Percentiles rank a stretch among this genome's conserved stretches.
Conservation (phyloP, 2,113 vertebrate species). For the Chelonoidis abingdonii region DNA sequence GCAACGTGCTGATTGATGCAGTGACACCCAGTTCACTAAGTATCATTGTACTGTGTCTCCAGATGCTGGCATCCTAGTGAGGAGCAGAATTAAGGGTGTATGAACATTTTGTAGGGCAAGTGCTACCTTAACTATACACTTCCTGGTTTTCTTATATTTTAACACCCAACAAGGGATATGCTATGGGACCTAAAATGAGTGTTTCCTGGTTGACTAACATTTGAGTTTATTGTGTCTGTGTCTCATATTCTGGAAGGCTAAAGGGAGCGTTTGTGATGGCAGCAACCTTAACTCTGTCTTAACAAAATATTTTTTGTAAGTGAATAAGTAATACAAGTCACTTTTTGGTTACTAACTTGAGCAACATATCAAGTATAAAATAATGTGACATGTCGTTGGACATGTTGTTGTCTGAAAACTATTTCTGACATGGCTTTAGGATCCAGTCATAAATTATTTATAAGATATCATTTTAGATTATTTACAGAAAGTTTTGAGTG, state of each 20-base stretch:
- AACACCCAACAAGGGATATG: not conserved
- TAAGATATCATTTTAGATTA: constrained; percentile 54
- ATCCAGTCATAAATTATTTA: constrained; percentile 36
- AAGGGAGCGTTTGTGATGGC: not conserved
- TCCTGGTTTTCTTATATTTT: not conserved
- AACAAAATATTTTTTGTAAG: not conserved
- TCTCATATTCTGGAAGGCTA: not conserved
- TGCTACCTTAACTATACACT: not conserved
- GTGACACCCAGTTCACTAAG: constrained; percentile 33
- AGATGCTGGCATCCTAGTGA: not conserved
- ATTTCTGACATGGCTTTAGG: constrained; percentile 47
- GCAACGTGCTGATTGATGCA: constrained; percentile 37
- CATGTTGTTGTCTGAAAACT: constrained; percentile 26
- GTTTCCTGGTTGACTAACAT: not conserved
- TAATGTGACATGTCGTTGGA: constrained; percentile 35
- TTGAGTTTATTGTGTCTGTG: not conserved
- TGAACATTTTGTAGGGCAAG: not conserved
- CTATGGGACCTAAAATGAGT: not conserved
- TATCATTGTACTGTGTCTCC: constrained; percentile 21
- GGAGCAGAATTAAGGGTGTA: not conserved
- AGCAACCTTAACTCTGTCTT: not conserved
- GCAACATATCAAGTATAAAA: not conserved
- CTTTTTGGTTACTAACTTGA: not conserved
- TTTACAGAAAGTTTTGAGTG: constrained; percentile 29
- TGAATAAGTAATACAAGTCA: not conserved